Conservation (phyloP, 1,140 invertebrate species). For the Drosophila pseudoobscura region DNA sequence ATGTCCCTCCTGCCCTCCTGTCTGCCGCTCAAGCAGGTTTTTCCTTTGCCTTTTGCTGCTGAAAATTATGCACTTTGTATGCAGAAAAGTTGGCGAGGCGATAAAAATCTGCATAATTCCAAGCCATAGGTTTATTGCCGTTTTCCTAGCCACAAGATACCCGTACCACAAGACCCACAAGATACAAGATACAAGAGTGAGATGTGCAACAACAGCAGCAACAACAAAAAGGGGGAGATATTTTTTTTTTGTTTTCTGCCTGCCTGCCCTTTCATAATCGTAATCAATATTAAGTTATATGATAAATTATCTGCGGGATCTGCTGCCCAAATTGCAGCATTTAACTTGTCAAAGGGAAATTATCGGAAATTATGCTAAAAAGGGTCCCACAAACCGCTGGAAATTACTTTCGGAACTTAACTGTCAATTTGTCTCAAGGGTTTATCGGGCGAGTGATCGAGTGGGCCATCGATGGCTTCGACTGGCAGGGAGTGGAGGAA, state of each 20-base stretch:
- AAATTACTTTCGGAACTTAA: constrained; percentile 39
- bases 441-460: constrained; percentile 8
- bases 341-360: constrained; percentile 74
- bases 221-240: not conserved
- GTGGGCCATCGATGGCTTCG: not conserved
- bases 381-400: constrained; percentile 6
- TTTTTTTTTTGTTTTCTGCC: not conserved
- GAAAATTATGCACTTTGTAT: constrained; percentile 81
- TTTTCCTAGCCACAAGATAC: constrained; percentile 61
- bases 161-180: constrained; percentile 8
- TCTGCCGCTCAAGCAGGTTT: constrained; percentile 55
- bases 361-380: constrained; percentile 61
- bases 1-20: constrained; percentile 32
- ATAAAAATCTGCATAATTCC: constrained; percentile 80
- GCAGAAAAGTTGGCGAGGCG: constrained; percentile 75
- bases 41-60: constrained; percentile 38
- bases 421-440: constrained; percentile 39
- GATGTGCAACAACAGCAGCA: too few species aligned
- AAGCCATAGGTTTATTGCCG: constrained; percentile 73
- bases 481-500: not conserved
- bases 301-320: constrained; percentile 61
- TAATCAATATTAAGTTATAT: constrained; percentile 77
- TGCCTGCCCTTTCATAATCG: constrained; percentile 57
- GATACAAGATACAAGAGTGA: constrained; percentile 9
- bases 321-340: constrained; percentile 55